Evolutionary conservation across 2,888 invertebrate species (phyloP), one percentile per base, ranked within the genome.

Genomic region (Chromoteleia sp.): DNA sequence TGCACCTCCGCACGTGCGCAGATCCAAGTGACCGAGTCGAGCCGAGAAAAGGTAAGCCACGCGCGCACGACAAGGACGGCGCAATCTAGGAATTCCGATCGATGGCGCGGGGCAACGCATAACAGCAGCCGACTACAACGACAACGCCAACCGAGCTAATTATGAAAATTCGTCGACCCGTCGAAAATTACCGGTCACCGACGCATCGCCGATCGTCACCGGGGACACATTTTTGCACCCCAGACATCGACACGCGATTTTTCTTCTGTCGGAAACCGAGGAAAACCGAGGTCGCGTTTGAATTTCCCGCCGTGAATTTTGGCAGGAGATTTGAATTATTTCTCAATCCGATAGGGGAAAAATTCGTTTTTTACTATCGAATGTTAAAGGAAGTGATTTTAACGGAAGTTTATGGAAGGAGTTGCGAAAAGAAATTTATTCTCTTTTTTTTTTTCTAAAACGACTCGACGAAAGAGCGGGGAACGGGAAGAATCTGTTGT

Each of bases 1-100:
- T 75, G 65, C 43, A 73, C 65, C 71, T 77, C 63, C 54, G 80
- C 71, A 79, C 79, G 82, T 75, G 80, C 75, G 78, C 74, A 79
- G 75, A 67, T 8, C 50, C 65, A 45, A 14, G 70, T 59, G 68
- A 36, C 65, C 67, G 59, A 58, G 30, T 19, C n/a, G 25, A 61
- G 52, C 29, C 65, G 63, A 71, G 77, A 33, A 58, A 59, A 58
- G 61, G 68, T 68, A 76, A 63, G 59, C 25, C 63, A 21, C 65
- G 54, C 43, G 54, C n/a, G 25, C 25, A 6, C 52, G 71, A 75
- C 75, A 52, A 54, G 71, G 71, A 71, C 58, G 50, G 79, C 67
- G 73, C 70, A 79, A 79, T 79, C 73, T 73, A 58, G 73, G 48
- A 78, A 78, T 78, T 50, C 45, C 71, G 71, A 83, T 81, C 71